Evolutionary conservation across 2,797 vertebrate species (phyloP).

Genomic region (Triplophysa bombifrons): DNA sequence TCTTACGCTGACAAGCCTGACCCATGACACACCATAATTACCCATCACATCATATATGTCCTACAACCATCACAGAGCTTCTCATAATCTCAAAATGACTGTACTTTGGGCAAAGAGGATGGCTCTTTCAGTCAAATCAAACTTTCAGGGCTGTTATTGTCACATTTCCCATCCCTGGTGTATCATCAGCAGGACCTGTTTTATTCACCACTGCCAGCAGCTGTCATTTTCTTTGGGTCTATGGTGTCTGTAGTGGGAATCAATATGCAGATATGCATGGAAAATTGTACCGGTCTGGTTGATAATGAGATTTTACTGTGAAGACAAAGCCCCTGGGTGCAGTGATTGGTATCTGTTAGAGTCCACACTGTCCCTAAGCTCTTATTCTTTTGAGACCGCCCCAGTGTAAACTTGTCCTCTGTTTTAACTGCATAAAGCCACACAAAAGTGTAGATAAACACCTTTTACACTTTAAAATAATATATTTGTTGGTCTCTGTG

Average conservation of each 20-base stretch:
- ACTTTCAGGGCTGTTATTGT: constrained; percentile 62
- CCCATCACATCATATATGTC: constrained; percentile 78
- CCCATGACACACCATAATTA: constrained; percentile 75
- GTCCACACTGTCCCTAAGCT: constrained; percentile 24
- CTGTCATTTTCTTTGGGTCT: constrained; percentile 29
- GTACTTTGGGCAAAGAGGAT: constrained; percentile 66
- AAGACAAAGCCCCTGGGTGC: constrained; percentile 53
- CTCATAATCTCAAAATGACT: constrained; percentile 77
- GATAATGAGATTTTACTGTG: constrained; percentile 54
- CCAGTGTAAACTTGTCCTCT: constrained; percentile 42
- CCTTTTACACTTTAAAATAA: no score
- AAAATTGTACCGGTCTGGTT: constrained; percentile 47
- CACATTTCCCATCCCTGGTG: constrained; percentile 37
- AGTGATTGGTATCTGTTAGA: constrained; percentile 51
- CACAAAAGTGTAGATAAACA: constrained; percentile 6
- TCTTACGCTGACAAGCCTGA: constrained; percentile 69
- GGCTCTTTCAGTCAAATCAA: constrained; percentile 65
- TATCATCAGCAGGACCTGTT: constrained; percentile 23
- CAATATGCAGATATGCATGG: constrained; percentile 56
- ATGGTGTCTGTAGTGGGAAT: constrained; percentile 52
- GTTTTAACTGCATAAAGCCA: constrained; percentile 36
- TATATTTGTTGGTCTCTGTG: no score
- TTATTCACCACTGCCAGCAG: constrained; percentile 18
- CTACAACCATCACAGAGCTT: constrained; percentile 66
- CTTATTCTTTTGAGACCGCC: constrained; percentile 18